Base-by-base conservation (phyloP, 2,797 vertebrate species). In the Muscicapa comitata region DNA sequence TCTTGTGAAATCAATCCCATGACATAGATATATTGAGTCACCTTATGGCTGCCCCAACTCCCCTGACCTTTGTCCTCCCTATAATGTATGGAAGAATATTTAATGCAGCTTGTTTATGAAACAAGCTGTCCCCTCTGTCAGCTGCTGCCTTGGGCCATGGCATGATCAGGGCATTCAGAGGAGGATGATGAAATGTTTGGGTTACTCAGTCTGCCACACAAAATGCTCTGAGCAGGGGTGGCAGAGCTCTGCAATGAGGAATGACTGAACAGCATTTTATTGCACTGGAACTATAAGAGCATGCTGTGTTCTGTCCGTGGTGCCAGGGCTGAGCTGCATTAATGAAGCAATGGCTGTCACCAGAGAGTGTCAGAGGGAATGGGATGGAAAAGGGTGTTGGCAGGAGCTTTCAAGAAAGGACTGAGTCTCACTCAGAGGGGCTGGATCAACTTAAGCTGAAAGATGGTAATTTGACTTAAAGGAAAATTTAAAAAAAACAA, bases 11-110 rank as follows among this genome's bases (percentile, higher is more conserved):
- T 97, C 93, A 77, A 74, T 88, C 67, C 63, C 58, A 50, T 97
- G 96, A 97, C 97, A 97, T 71, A 97, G 96, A 97, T 96, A 92
- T 95, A 97, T 97, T 93, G 94, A 91, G 90, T 81, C 92, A 71
- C 94, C 94, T 93, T 90, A 89, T 93, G 94, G 87, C 82, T 96
- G 93, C 83, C 84, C 86, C 4, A 9, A 57, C 51, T 96, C 54
- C 70, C 20, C 78, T 96, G 96, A 97, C 96, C 97, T 97, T 95
- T 97, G 96, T 91, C 83, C 92, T 92, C 67, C 77, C 80, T 82
- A 13, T 94, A 93, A 91, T 93, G 76, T 89, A 86, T 93, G 88
- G 90, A 94, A 94, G 95, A 92, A 95, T 96, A 95, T 96, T 94
- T 96, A 91, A 96, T 96, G 87, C 85, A 72, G 61, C 57, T 93